Evolutionary conservation across 1,140 invertebrate species (phyloP), one percentile per base, ranked within the genome.

Genomic region (Bombus haemorrhoidalis): DNA sequence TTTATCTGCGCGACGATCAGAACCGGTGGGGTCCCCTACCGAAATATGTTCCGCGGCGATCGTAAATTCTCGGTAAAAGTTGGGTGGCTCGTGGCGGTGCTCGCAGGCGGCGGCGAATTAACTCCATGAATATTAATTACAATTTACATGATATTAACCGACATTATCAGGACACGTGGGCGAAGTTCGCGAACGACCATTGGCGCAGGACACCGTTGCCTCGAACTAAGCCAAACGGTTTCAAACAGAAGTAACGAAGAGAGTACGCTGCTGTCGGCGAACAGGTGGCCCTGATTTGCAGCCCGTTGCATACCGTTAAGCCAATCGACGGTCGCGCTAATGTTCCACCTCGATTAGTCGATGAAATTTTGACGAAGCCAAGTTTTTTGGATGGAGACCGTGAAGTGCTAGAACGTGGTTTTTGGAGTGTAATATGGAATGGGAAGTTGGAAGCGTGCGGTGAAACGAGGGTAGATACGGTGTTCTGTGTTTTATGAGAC

Each of bases 81-180:
- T 93, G 73, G 47, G 68, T 32, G 74, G 79, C 41, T 53, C 66
- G 68, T 68, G 69, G 41, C 59, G 57, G 76, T 34, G 87, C 74
- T 79, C 72, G 80, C 64, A 84, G 87, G 79, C 75, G 62, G 78
- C 85, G 87, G 86, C 88, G 89, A 94, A 92, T 91, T 93, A 91
- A 92, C 88, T 83, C 89, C 91, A 93, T 93, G 93, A 94, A 93
- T 95, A 94, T 94, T 95, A 95, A 95, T 95, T 95, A 93, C 92
- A 93, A 94, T 95, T 94, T 93, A 94, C 93, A 93, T 93, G 93
- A 94, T 93, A 94, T 95, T 94, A 94, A 94, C 92, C 92, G 92
- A 93, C 93, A 94, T 94, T 94, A 94, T 94, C 94, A 91, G 91
- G 92, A 94, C 92, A 92, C 91, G 89, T 91, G 92, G 89, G 91